phyloP scores from a whole-genome alignment of 2,797 vertebrate species.

The Melanotaenia trifasciata region DNA sequence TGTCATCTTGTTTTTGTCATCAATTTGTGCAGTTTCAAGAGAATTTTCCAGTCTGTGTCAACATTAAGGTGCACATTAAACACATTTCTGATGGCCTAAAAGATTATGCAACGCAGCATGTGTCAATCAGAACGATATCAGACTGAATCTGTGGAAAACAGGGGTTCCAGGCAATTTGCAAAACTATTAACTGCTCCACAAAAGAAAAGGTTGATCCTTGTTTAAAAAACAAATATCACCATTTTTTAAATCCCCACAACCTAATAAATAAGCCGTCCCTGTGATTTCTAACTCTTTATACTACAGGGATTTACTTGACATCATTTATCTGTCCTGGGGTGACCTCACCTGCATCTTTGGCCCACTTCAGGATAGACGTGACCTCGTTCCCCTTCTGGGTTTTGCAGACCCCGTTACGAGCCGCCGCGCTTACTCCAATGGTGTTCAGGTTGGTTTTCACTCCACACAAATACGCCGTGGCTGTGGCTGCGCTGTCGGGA shows the following conservation, averaged over 20 bases:
- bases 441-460: slow-evolving; percentile 85
- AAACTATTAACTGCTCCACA: background rate
- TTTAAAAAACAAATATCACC: background rate
- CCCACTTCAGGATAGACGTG: slow-evolving; percentile 85
- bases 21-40: no score
- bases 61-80: no score
- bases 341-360: slow-evolving; percentile 82
- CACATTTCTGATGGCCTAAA: no score
- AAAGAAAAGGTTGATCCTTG: background rate
- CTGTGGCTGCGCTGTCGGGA: slow-evolving; percentile 83
- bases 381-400: slow-evolving; percentile 85
- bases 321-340: background rate
- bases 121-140: no score
- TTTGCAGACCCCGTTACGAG: slow-evolving; percentile 80
- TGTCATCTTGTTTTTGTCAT: no score
- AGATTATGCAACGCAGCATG: no score
- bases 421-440: slow-evolving; percentile 77
- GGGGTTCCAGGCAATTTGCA: no score
- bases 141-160: background rate
- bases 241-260: background rate
- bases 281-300: background rate
- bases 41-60: no score
- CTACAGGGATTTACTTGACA: background rate
- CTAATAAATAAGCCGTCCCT: no score
- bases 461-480: slow-evolving; percentile 85